Conservation (phyloP, 2,797 vertebrate genomes). For the Lagorchestes hirsutus region DNA sequence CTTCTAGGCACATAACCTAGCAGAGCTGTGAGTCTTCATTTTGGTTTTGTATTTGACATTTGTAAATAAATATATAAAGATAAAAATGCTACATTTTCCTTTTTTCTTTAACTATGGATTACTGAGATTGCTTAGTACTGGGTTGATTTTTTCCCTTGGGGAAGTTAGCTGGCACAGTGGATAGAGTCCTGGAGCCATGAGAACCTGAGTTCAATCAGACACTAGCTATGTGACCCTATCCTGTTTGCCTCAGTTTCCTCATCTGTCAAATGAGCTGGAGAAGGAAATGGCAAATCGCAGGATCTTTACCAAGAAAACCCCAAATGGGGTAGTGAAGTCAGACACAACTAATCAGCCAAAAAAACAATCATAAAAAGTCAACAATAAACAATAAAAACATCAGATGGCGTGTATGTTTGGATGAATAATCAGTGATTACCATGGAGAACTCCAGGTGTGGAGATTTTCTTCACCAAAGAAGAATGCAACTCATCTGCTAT, state of each 20-base stretch:
- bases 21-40: conserved; percentile 33
- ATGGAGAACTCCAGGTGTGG: not conserved
- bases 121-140: not conserved
- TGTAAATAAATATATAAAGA: conserved; percentile 39
- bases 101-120: conserved; percentile 28
- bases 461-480: not conserved
- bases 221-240: not conserved
- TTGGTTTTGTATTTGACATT: not conserved
- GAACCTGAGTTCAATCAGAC: not conserved
- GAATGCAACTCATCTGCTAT: not conserved
- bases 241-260: not conserved
- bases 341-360: not conserved
- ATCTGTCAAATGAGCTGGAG: not conserved
- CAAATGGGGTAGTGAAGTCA: not conserved
- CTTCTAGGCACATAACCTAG: conserved; percentile 20
- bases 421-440: not conserved
- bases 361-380: not conserved
- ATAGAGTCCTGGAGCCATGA: not conserved
- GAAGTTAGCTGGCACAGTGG: not conserved
- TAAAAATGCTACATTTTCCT: conserved; percentile 39
- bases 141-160: not conserved
- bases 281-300: not conserved
- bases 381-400: not conserved
- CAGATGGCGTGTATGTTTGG: not conserved
- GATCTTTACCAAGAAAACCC: not conserved